phyloP scores from a whole-genome alignment of 2,113 vertebrate species.

The Chrysemys picta region DNA sequence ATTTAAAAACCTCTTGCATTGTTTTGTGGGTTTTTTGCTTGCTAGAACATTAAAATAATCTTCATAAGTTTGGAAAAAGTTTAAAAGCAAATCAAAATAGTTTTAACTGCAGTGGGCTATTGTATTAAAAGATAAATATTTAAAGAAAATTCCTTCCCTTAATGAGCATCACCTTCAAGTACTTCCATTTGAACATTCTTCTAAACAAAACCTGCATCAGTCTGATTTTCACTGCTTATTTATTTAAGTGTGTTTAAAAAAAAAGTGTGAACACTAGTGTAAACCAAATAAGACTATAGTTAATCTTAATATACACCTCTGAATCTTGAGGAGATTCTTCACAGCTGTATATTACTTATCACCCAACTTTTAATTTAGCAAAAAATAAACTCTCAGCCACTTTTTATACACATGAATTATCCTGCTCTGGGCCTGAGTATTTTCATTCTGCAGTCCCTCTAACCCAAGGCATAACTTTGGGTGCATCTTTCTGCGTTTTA shows the following conservation, averaged over 20 bases:
- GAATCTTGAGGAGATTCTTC: slow-evolving; percentile 23
- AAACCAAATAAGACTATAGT: slow-evolving; percentile 44
- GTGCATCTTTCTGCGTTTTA: slow-evolving; percentile 70
- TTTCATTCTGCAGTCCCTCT: slow-evolving; percentile 77
- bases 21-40: not conserved
- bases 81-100: not conserved
- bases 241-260: slow-evolving; percentile 5
- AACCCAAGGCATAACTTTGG: slow-evolving; percentile 73
- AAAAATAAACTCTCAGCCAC: slow-evolving; percentile 64
- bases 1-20: not conserved
- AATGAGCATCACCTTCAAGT: slow-evolving; percentile 38
- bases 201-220: not conserved
- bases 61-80: not conserved
- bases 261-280: slow-evolving; percentile 57
- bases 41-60: not conserved
- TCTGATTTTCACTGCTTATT: slow-evolving; percentile 8
- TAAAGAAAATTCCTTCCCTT: slow-evolving; percentile 6
- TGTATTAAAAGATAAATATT: not conserved
- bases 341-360: slow-evolving; percentile 50
- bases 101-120: not conserved
- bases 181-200: slow-evolving; percentile 40
- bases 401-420: slow-evolving; percentile 40
- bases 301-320: slow-evolving; percentile 22
- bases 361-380: slow-evolving; percentile 34
- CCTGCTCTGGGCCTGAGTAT: not conserved